Conservation (phyloP, 2,888 invertebrate genomes). For the Parasteatoda lunata region DNA sequence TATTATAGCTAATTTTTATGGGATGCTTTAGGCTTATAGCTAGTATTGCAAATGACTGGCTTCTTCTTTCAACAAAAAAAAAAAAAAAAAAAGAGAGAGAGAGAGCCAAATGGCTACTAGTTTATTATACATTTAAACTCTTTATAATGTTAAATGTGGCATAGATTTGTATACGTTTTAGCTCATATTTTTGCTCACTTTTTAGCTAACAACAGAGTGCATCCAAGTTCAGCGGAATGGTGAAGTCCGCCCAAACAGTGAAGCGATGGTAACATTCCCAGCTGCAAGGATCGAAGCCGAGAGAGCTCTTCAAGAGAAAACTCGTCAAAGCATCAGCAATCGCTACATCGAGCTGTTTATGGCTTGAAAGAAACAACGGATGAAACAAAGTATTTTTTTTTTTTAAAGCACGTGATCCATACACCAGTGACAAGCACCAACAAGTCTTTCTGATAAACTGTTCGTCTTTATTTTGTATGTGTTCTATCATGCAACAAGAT, state of each 20-base stretch:
- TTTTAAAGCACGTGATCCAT: conserved; percentile 42
- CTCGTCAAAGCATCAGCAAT: conserved; percentile 75
- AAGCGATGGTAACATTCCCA: conserved; percentile 75
- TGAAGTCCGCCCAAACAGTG: conserved; percentile 76
- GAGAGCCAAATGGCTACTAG: no score
- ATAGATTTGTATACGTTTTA: no score
- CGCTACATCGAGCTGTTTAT: conserved; percentile 76
- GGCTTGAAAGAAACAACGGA: conserved; percentile 61
- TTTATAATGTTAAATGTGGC: no score
- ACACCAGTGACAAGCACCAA: conserved; percentile 54
- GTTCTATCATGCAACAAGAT: conserved; percentile 41
- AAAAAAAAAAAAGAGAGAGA: no score
- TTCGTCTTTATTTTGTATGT: conserved; percentile 14
- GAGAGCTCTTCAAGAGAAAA: conserved; percentile 75
- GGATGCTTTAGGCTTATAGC: no score
- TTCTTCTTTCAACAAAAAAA: no score
- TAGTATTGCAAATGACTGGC: no score
- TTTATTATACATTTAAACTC: no score
- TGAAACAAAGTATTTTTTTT: conserved; percentile 33
- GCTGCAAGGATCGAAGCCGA: conserved; percentile 75
- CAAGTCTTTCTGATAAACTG: conserved; percentile 52
- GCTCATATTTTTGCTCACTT: conserved; percentile 8
- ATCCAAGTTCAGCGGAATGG: conserved; percentile 75
- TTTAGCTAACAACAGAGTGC: conserved; percentile 75
- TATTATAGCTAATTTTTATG: no score